phyloP scores from a whole-genome alignment of 1,140 invertebrate species.

The Drosophila tropicalis region DNA sequence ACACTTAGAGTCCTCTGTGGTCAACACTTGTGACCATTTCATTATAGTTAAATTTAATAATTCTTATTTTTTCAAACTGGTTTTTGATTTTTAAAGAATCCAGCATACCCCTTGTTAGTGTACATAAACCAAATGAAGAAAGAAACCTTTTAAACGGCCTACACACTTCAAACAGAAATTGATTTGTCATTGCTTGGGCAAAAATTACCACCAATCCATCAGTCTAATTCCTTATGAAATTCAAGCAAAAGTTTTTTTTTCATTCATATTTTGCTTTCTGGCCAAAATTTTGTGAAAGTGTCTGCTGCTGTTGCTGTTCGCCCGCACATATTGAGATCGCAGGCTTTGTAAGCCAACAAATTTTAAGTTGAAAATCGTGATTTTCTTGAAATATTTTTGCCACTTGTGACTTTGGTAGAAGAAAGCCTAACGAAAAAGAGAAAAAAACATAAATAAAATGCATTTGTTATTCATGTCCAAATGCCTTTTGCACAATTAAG shows the following conservation, averaged over 20 bases:
- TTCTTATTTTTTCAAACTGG: too few relatives aligned
- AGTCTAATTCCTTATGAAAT: slow-evolving; percentile 33
- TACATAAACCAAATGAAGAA: background rate
- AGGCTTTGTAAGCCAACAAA: slow-evolving; percentile 23
- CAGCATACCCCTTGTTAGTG: background rate
- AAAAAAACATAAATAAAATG: slow-evolving; percentile 15
- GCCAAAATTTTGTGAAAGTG: slow-evolving; percentile 43
- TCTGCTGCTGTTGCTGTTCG: slow-evolving; percentile 19
- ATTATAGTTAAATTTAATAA: too few relatives aligned
- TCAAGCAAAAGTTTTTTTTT: slow-evolving; percentile 35
- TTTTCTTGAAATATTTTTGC: slow-evolving; percentile 73
- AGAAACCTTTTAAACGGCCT: slow-evolving; percentile 26
- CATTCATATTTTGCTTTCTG: slow-evolving; percentile 25
- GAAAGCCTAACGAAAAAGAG: slow-evolving; percentile 28
- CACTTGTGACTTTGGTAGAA: slow-evolving; percentile 42
- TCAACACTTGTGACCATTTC: too few relatives aligned
- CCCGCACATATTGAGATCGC: background rate
- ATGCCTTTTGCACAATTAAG: slow-evolving; percentile 44
- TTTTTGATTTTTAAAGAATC: too few relatives aligned
- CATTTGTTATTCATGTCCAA: slow-evolving; percentile 36
- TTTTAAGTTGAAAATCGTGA: slow-evolving; percentile 71
- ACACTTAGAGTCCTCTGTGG: too few relatives aligned
- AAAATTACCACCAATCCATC: slow-evolving; percentile 55
- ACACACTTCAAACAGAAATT: slow-evolving; percentile 42
- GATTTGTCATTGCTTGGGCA: slow-evolving; percentile 57